Percentiles rank a stretch among this genome's conserved stretches.
Conservation (phyloP, 2,797 vertebrate species). For the Meda fulgida region DNA sequence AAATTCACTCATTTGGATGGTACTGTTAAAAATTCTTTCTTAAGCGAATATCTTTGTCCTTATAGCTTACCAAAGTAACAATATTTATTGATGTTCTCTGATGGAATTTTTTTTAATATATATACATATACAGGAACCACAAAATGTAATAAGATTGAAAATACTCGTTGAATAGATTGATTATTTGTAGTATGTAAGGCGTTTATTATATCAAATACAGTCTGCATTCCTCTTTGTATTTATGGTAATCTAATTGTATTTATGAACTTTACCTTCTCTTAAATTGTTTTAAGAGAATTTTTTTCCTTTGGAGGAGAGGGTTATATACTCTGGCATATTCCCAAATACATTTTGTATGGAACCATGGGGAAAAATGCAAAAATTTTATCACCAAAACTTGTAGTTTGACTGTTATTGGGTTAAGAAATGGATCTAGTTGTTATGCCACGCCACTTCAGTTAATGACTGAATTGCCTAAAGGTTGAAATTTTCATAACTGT, state of each 20-base stretch:
- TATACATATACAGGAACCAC: neutral
- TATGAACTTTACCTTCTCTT: slow-evolving; percentile 44
- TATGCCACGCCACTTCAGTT: slow-evolving; percentile 45
- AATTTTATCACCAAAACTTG: neutral
- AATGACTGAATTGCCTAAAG: slow-evolving; percentile 49
- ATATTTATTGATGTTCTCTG: slow-evolving; percentile 49
- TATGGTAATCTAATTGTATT: slow-evolving; percentile 49
- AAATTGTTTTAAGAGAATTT: slow-evolving; percentile 31
- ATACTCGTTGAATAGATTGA: slow-evolving; percentile 25
- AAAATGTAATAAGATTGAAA: slow-evolving; percentile 20
- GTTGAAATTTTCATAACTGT: slow-evolving; percentile 48
- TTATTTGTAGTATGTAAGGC: slow-evolving; percentile 34
- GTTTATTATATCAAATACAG: neutral
- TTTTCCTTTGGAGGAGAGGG: slow-evolving; percentile 40
- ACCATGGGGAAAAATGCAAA: slow-evolving; percentile 28
- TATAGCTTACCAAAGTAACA: slow-evolving; percentile 61
- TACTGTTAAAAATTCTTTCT: slow-evolving; percentile 45
- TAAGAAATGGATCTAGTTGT: slow-evolving; percentile 42
- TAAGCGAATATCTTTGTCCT: slow-evolving; percentile 54
- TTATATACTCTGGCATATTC: slow-evolving; percentile 51
- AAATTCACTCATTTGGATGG: slow-evolving; percentile 48
- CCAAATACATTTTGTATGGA: slow-evolving; percentile 47
- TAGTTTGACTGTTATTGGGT: slow-evolving; percentile 40
- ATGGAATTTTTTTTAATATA: slow-evolving; percentile 5
- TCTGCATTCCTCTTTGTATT: slow-evolving; percentile 43